A percentile compares a stretch with the other conserved stretches of the same genome.
Conservation (phyloP, 2,888 invertebrate species). For the Lumbricus terrestris region DNA sequence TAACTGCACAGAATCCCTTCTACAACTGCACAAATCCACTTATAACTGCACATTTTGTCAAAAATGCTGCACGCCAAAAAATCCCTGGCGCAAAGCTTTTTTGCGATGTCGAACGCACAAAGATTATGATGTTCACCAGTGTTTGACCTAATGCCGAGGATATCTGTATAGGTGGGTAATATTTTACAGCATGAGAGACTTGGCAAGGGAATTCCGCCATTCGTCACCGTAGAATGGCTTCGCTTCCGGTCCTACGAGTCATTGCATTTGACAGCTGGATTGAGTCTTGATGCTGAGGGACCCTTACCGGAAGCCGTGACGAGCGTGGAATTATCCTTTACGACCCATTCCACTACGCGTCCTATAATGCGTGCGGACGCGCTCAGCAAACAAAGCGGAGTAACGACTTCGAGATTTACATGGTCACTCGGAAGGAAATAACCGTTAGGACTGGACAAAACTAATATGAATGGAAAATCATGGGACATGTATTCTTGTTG, state of each 20-base stretch:
- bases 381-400: background rate
- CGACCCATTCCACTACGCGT: background rate
- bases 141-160: no score
- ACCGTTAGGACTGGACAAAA: background rate
- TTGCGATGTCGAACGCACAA: no score
- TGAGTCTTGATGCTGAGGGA: background rate
- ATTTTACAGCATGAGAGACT: no score
- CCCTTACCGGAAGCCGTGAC: background rate
- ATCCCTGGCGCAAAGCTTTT: no score
- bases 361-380: background rate
- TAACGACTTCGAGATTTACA: background rate
- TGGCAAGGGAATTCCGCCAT: no score
- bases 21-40: no score
- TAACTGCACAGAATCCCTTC: no score
- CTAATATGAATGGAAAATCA: background rate
- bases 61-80: no score
- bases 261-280: background rate
- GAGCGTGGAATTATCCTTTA: background rate
- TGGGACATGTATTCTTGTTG: background rate
- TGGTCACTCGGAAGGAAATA: background rate
- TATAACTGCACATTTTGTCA: no score
- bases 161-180: no score
- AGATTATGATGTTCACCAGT: no score
- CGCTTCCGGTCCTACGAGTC: background rate
- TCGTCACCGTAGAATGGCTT: background rate